These are phyloP conservation scores for Chrysolina haemoptera DNA, from an alignment of 2,888 invertebrate species.

Conservation along the genomic window DNA sequence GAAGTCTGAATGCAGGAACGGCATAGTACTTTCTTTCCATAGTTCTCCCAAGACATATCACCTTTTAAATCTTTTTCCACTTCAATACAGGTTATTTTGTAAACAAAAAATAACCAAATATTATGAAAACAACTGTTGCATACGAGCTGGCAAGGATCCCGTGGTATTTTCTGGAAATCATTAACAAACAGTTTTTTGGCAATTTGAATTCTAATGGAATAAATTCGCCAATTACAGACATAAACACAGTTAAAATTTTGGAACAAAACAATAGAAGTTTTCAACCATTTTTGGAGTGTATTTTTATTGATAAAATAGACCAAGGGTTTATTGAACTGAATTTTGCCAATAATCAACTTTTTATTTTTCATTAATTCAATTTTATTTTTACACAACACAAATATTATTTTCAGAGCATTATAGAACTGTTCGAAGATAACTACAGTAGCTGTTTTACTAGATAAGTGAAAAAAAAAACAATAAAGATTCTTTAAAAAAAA, in stretches of 20 bases:
- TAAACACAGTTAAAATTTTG: background rate
- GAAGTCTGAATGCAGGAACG: slow-evolving; percentile 20
- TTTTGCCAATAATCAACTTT: no score
- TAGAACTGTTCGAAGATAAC: no score
- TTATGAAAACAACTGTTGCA: slow-evolving; percentile 20
- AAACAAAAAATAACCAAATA: slow-evolving; percentile 26
- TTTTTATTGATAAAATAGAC: no score
- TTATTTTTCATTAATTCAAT: no score
- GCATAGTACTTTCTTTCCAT: slow-evolving; percentile 28
- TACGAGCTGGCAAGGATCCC: slow-evolving; percentile 12
- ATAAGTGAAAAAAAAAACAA: no score
- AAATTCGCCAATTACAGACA: no score
- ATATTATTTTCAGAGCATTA: no score
- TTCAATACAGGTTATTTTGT: slow-evolving; percentile 27
- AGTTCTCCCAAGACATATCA: slow-evolving; percentile 30
- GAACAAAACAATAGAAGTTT: no score
- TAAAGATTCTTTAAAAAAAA: background rate
- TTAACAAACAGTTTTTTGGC: background rate
- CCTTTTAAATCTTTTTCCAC: slow-evolving; percentile 28
- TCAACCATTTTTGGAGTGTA: no score
- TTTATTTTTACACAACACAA: no score
- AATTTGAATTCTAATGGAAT: no score
- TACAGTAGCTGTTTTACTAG: background rate
- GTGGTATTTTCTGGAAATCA: slow-evolving; percentile 25
- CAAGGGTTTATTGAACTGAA: no score